phyloP scores from a whole-genome alignment of 2,888 invertebrate species.

The Hirtodrosophila trivittata region DNA sequence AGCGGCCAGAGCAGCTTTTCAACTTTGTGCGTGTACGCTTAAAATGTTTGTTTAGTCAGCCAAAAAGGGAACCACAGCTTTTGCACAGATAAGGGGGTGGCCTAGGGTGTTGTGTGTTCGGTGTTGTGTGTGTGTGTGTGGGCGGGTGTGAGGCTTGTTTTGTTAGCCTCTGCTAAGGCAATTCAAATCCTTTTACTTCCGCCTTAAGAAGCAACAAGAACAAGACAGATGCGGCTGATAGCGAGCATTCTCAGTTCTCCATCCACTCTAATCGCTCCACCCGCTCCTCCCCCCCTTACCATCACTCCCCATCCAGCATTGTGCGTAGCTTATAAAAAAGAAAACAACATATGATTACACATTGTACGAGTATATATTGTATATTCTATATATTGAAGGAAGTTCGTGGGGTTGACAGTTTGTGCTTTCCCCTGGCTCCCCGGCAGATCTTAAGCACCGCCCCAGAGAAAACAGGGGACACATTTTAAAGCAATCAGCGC shows the following conservation, averaged over 20 bases:
- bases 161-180: conserved; percentile 40
- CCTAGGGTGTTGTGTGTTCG: background rate
- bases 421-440: background rate
- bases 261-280: background rate
- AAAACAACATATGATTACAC: conserved; percentile 68
- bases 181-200: conserved; percentile 77
- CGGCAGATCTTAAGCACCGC: background rate
- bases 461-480: conserved; percentile 43
- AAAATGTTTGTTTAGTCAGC: conserved; percentile 57
- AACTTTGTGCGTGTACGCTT: conserved; percentile 29
- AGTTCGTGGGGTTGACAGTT: conserved; percentile 62
- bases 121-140: background rate
- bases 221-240: conserved; percentile 72
- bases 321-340: conserved; percentile 60
- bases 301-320: conserved; percentile 25
- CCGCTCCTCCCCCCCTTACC: background rate
- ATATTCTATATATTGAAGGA: conserved; percentile 42
- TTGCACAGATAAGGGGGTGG: conserved; percentile 59
- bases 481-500: conserved; percentile 69
- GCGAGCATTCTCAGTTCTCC: conserved; percentile 61
- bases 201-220: conserved; percentile 51
- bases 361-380: conserved; percentile 76
- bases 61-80: conserved; percentile 64
- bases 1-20: conserved; percentile 17
- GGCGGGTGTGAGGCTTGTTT: conserved; percentile 28